Percentiles rank a stretch among this genome's conserved stretches.
Conservation (phyloP, 2,888 invertebrate species). For the Neelides folsomi region DNA sequence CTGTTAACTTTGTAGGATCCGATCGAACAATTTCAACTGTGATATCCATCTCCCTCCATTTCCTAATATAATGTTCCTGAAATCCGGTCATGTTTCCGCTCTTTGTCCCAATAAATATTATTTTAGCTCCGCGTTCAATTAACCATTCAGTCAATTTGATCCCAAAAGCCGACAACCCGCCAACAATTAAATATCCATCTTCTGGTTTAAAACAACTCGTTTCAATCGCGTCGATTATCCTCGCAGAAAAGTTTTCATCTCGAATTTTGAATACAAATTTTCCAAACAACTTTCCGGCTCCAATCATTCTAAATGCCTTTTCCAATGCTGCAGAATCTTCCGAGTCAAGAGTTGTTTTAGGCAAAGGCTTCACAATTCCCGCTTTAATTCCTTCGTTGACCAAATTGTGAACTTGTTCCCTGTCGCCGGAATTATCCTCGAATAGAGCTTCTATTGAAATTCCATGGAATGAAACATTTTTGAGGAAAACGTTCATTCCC, state of each 20-base stretch:
- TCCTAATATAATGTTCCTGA: constrained; percentile 33
- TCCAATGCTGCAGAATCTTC: background rate
- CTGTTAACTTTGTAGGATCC: too few relatives aligned
- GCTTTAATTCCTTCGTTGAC: constrained; percentile 41
- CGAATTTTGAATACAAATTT: constrained; percentile 20
- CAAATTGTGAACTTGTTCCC: constrained; percentile 40
- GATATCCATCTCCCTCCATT: too few relatives aligned
- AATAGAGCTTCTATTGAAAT: constrained; percentile 60
- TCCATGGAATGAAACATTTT: constrained; percentile 61
- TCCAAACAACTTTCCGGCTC: background rate
- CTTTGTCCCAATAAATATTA: constrained; percentile 43
- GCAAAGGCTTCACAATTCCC: constrained; percentile 43
- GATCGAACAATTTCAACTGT: too few relatives aligned
- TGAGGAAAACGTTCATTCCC: constrained; percentile 53
- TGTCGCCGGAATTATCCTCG: constrained; percentile 43
- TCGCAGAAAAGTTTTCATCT: constrained; percentile 41
- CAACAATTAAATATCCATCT: constrained; percentile 19
- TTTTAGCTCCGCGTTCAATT: constrained; percentile 42
- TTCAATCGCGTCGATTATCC: constrained; percentile 58
- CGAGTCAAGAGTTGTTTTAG: constrained; percentile 37
- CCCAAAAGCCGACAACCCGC: constrained; percentile 48
- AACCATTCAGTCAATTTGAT: constrained; percentile 43
- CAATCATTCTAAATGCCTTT: background rate
- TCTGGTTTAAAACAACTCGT: constrained; percentile 45
- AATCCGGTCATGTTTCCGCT: constrained; percentile 43